Evolutionary conservation across 2,113 vertebrate genomes (phyloP).

Genomic region (Nestor notabilis): DNA sequence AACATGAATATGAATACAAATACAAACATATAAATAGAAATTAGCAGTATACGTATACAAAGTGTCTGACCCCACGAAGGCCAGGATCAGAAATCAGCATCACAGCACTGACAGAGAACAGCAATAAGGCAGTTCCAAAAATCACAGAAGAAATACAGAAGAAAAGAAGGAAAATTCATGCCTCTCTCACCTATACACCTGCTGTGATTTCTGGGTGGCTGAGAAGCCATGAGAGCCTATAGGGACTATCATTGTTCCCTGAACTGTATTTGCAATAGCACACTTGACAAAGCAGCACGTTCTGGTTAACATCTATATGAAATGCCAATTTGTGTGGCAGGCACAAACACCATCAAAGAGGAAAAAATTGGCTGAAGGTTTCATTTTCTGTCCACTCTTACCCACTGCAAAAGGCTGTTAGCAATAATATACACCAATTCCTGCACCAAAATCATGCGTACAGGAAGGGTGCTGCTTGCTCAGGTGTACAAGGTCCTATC

Average conservation of each 20-base stretch:
- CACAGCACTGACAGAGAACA: neutral
- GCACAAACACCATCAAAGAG: neutral
- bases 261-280: neutral
- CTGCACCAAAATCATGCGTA: neutral
- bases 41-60: too few relatives aligned
- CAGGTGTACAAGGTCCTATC: neutral
- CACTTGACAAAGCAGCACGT: rapidly evolving
- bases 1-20: neutral
- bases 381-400: neutral
- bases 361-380: neutral
- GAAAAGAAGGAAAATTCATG: neutral
- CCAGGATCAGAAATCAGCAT: neutral
- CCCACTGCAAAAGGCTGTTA: neutral
- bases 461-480: neutral
- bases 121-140: neutral
- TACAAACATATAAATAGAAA: neutral
- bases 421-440: neutral
- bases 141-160: neutral
- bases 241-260: neutral
- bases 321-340: neutral
- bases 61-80: rapidly evolving
- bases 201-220: neutral
- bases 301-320: neutral
- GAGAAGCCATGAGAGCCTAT: neutral
- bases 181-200: rapidly evolving